A percentile compares a stretch with the other conserved stretches of the same genome.
Conservation (phyloP, 2,888 invertebrate genomes). For the Cremastobaeus sp. region DNA sequence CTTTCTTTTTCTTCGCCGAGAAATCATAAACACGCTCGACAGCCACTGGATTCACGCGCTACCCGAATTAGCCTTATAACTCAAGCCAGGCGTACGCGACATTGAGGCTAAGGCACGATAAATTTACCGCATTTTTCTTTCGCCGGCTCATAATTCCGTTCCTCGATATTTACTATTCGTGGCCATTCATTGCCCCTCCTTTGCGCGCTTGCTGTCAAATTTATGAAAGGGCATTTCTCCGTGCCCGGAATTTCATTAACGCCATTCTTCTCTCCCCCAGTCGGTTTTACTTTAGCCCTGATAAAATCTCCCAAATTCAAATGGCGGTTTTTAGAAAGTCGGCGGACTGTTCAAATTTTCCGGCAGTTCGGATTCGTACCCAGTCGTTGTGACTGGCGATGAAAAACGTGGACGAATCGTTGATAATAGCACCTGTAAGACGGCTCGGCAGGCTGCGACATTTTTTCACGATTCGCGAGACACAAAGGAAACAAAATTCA, state of each 20-base stretch:
- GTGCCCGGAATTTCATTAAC: slow-evolving; percentile 11
- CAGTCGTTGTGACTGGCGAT: no score
- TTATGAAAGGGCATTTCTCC: slow-evolving; percentile 7
- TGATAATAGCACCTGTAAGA: slow-evolving; percentile 1
- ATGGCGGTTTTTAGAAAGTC: no score
- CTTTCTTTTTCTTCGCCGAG: slow-evolving; percentile 11
- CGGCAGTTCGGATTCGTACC: no score
- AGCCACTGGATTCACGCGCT: slow-evolving; percentile 8
- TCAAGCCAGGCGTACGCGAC: neutral
- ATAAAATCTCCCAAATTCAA: no score
- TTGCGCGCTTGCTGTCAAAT: neutral
- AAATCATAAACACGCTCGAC: slow-evolving; percentile 20
- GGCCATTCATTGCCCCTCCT: neutral
- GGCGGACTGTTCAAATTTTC: no score
- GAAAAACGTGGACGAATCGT: no score
- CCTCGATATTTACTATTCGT: no score
- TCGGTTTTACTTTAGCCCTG: slow-evolving; percentile 7
- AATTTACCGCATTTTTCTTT: neutral
- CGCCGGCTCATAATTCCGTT: neutral
- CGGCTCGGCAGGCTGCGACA: neutral
- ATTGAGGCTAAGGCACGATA: slow-evolving; percentile 1
- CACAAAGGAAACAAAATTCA: slow-evolving; percentile 14
- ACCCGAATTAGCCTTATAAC: slow-evolving; percentile 4
- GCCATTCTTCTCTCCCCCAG: neutral
- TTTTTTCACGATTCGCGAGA: slow-evolving; percentile 4